Conservation (phyloP, 2,888 invertebrate genomes). For the Meloe dianella region DNA sequence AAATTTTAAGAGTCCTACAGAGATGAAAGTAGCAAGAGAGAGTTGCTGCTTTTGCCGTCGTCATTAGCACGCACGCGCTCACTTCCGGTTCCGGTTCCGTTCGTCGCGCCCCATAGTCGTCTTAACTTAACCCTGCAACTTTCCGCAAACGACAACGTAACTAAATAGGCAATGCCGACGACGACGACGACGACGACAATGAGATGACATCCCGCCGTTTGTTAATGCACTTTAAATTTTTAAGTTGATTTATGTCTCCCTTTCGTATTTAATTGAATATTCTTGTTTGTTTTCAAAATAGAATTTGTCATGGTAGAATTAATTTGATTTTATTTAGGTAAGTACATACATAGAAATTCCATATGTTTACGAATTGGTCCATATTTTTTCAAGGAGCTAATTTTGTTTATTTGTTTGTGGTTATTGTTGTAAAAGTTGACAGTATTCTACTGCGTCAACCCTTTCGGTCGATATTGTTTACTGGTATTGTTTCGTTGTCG, state of each 20-base stretch:
- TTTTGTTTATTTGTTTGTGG: neutral
- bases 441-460: conserved; percentile 20
- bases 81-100: conserved; percentile 58
- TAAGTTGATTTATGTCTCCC: conserved; percentile 54
- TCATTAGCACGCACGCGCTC: conserved; percentile 60
- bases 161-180: neutral
- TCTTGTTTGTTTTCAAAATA: conserved; percentile 51
- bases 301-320: conserved; percentile 44
- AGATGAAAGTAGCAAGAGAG: neutral
- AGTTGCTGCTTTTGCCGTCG: conserved; percentile 17
- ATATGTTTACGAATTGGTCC: neutral
- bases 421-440: conserved; percentile 8
- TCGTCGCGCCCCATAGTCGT: conserved; percentile 48
- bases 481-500: conserved; percentile 32
- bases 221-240: conserved; percentile 56
- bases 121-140: conserved; percentile 42
- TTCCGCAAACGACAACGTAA: neutral
- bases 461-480: conserved; percentile 30
- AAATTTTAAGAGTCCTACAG: conserved; percentile 37
- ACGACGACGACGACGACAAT: neutral
- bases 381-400: neutral
- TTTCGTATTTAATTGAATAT: conserved; percentile 52
- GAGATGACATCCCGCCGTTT: conserved; percentile 30
- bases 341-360: neutral
- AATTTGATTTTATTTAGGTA: conserved; percentile 27